Percentiles rank a stretch among this genome's conserved stretches.
Conservation (phyloP, 2,888 invertebrate genomes). For the Syritta pipiens region DNA sequence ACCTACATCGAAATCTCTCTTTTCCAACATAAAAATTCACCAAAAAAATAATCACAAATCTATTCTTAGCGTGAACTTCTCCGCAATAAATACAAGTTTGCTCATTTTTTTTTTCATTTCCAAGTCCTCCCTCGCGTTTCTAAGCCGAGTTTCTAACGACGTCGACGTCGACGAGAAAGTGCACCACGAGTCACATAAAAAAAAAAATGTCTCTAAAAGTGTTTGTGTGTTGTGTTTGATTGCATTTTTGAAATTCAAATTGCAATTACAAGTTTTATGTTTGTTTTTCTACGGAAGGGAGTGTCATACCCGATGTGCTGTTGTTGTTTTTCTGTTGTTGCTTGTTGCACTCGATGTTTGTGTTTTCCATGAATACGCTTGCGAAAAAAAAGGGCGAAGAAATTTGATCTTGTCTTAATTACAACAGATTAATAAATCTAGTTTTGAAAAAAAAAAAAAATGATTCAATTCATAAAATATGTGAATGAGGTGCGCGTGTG, state of each 20-base stretch:
- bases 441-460: not conserved
- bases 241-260: not conserved
- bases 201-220: conserved; percentile 10
- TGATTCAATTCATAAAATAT: conserved; percentile 24
- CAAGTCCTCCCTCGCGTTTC: too few species aligned
- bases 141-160: too few species aligned
- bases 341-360: not conserved
- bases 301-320: not conserved
- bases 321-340: not conserved
- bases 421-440: not conserved
- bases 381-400: not conserved
- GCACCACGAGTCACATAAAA: not conserved
- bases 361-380: not conserved
- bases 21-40: not conserved
- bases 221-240: not conserved
- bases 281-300: not conserved
- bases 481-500: conserved; percentile 1
- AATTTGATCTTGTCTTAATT: conserved; percentile 4
- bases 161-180: too few species aligned
- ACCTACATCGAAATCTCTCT: not conserved
- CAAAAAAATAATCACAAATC: conserved; percentile 8
- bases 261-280: not conserved
- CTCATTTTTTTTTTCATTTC: too few species aligned
- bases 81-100: conserved; percentile 7
- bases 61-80: conserved; percentile 6